phyloP scores from a whole-genome alignment of 2,888 invertebrate genomes.

The Vanessa cardui region DNA sequence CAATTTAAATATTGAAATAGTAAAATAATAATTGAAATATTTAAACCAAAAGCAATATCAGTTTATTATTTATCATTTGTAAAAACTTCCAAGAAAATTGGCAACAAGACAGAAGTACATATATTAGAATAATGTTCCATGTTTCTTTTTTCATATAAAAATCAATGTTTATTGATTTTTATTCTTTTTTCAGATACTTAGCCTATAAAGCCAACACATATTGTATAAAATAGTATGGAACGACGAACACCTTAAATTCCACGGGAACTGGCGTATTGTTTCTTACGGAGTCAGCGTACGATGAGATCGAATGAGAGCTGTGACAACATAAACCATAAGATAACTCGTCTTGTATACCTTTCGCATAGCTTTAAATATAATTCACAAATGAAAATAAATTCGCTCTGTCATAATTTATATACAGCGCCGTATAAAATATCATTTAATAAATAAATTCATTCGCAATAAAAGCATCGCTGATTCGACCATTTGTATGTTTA shows the following conservation, averaged over 20 bases:
- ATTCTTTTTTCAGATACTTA: constrained; percentile 7
- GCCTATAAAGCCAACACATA: constrained; percentile 11
- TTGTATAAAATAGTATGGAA: constrained; percentile 47
- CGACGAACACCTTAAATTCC: constrained; percentile 65
- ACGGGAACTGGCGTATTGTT: constrained; percentile 60
- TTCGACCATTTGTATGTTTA: too few relatives aligned
- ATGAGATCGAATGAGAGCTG: constrained; percentile 51
- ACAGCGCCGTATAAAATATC: background rate
- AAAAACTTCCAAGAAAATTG: too few relatives aligned
- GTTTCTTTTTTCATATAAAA: too few relatives aligned
- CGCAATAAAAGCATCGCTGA: too few relatives aligned
- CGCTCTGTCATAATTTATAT: background rate
- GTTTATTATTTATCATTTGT: too few relatives aligned
- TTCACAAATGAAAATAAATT: background rate
- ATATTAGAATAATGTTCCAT: too few relatives aligned
- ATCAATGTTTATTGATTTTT: too few relatives aligned
- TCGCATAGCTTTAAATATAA: constrained; percentile 18
- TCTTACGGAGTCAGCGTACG: constrained; percentile 52
- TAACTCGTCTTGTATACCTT: constrained; percentile 21
- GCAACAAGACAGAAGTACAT: too few relatives aligned
- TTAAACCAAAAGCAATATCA: background rate
- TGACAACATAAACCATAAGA: constrained; percentile 57
- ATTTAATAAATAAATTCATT: too few relatives aligned
- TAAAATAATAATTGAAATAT: background rate
- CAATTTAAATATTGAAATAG: constrained; percentile 29